Percentiles rank a stretch among this genome's conserved stretches.
These are phyloP conservation scores for Aproaerema taeniolella DNA, from an alignment of 2,888 invertebrate genomes.

Conservation along the genomic window DNA sequence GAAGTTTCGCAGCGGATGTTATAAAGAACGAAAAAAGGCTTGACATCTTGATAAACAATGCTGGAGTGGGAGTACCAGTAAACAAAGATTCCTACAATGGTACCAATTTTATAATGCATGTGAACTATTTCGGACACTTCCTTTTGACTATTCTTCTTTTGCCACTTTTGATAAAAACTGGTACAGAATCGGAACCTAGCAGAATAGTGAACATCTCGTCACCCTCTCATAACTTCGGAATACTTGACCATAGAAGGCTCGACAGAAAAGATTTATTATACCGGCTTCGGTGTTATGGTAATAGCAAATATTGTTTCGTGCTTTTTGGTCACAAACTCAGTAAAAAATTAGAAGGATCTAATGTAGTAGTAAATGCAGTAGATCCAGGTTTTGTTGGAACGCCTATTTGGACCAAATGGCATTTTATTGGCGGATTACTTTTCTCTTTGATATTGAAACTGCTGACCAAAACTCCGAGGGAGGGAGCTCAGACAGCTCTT, in stretches of 20 bases:
- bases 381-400: slow-evolving; percentile 88
- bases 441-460: slow-evolving; percentile 64
- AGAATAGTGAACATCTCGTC: slow-evolving; percentile 89
- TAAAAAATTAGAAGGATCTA: slow-evolving; percentile 79
- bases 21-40: slow-evolving; percentile 82
- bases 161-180: slow-evolving; percentile 82
- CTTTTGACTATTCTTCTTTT: slow-evolving; percentile 92
- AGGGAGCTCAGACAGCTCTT: slow-evolving; percentile 89
- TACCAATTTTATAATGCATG: slow-evolving; percentile 91
- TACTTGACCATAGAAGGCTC: slow-evolving; percentile 82
- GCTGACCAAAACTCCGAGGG: slow-evolving; percentile 85
- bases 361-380: slow-evolving; percentile 84
- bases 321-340: slow-evolving; percentile 83
- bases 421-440: slow-evolving; percentile 80
- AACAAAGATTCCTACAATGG: slow-evolving; percentile 84
- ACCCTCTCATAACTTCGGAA: slow-evolving; percentile 82
- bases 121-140: slow-evolving; percentile 96
- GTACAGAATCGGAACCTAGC: slow-evolving; percentile 76
- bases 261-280: slow-evolving; percentile 76
- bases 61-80: slow-evolving; percentile 84
- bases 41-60: slow-evolving; percentile 93
- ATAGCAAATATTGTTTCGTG: slow-evolving; percentile 77
- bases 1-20: slow-evolving; percentile 88
- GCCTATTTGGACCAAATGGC: slow-evolving; percentile 78
- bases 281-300: slow-evolving; percentile 41